Percentiles rank a stretch among this genome's conserved stretches.
Evolutionary conservation across 2,113 vertebrate genomes (phyloP).

Genomic region (Oreochromis aureus): DNA sequence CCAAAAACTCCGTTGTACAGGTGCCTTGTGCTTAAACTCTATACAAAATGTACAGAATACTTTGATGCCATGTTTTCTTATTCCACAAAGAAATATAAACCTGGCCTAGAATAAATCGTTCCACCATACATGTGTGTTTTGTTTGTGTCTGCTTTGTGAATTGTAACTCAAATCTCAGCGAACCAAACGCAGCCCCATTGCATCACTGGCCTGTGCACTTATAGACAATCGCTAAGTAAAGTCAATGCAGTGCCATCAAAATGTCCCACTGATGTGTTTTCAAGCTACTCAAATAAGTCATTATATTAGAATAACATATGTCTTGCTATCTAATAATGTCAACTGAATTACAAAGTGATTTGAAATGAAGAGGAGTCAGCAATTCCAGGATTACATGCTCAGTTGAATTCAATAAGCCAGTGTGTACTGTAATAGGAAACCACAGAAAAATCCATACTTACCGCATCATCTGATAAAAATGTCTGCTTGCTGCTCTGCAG

Average conservation of each 20-base stretch:
- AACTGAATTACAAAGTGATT: constrained; percentile 52
- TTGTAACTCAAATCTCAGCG: constrained; percentile 4
- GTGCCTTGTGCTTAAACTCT: not conserved
- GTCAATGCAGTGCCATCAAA: constrained; percentile 1
- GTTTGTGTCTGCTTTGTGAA: not conserved
- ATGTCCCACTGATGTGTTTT: constrained; percentile 18
- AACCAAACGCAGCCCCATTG: constrained; percentile 11
- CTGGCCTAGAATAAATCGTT: not conserved
- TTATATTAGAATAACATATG: constrained; percentile 52
- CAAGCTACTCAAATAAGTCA: constrained; percentile 35
- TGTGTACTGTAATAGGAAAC: constrained; percentile 56
- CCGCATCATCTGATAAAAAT: constrained; percentile 62
- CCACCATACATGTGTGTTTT: not conserved
- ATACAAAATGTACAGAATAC: not conserved
- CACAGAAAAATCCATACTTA: constrained; percentile 62
- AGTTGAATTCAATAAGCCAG: constrained; percentile 56
- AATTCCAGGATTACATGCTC: constrained; percentile 57
- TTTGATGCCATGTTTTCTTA: not conserved
- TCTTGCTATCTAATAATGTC: constrained; percentile 48
- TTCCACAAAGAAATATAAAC: not conserved
- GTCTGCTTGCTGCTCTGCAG: constrained; percentile 38
- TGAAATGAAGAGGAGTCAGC: constrained; percentile 57
- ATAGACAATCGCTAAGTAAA: not conserved
- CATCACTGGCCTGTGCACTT: not conserved
- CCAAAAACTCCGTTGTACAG: not conserved